Conservation (phyloP, 2,797 vertebrate species). For the Sebastes steindachneri region DNA sequence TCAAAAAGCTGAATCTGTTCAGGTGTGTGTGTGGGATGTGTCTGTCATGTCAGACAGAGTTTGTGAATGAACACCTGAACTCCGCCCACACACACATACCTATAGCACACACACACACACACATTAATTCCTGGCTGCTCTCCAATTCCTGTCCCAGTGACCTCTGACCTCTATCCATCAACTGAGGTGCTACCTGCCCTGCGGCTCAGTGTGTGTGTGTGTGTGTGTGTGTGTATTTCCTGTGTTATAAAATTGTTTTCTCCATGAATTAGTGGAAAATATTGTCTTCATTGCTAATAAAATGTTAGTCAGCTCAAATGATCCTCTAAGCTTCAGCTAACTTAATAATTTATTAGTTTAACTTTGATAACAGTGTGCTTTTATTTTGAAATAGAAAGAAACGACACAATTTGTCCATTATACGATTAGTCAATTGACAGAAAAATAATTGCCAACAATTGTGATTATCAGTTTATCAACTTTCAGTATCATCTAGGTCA, state of each 20-base stretch:
- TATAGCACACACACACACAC: constrained; percentile 13
- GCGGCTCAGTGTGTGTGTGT: constrained; percentile 2
- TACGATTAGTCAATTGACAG: too few species aligned
- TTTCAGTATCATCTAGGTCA: too few species aligned
- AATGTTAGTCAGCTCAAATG: neutral
- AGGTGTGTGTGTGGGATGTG: constrained; percentile 14
- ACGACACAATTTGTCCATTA: too few species aligned
- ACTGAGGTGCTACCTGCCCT: constrained; percentile 40
- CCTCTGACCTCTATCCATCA: constrained; percentile 66
- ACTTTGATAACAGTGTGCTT: too few species aligned
- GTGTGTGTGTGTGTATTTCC: constrained; percentile 10
- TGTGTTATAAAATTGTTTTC: neutral
- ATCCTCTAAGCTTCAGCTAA: neutral
- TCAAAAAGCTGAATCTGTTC: neutral
- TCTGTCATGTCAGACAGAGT: constrained; percentile 52
- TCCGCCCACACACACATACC: constrained; percentile 15
- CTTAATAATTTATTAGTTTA: too few species aligned
- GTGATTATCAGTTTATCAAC: neutral
- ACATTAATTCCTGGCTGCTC: constrained; percentile 40
- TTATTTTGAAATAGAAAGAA: too few species aligned
- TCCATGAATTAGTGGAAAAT: neutral
- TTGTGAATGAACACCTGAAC: constrained; percentile 74
- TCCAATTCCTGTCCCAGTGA: constrained; percentile 43
- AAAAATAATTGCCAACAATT: too few species aligned
- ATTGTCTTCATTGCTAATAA: neutral